Evolutionary conservation across 2,797 vertebrate species (phyloP).

Genomic region (Cuculus canorus): DNA sequence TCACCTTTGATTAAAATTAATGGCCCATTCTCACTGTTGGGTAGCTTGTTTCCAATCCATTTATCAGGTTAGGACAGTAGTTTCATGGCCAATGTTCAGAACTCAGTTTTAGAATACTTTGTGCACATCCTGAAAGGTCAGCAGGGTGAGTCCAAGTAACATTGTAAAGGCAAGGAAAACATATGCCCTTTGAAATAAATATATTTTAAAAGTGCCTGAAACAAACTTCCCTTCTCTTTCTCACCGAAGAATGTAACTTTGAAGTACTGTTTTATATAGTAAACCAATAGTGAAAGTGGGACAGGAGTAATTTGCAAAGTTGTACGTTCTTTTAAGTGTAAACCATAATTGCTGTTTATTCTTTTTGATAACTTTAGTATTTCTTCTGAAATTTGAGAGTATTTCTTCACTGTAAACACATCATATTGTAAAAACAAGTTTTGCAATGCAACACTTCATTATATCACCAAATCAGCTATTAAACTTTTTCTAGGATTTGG

Average conservation of each 20-base stretch:
- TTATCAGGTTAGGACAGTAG: conserved; percentile 89
- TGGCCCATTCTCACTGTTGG: conserved; percentile 90
- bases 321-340: not conserved
- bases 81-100: conserved; percentile 82
- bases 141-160: conserved; percentile 83
- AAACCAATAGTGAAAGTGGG: not conserved
- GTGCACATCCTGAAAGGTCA: conserved; percentile 86
- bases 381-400: not conserved
- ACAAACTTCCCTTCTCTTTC: not conserved
- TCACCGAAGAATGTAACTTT: not conserved
- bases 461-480: not conserved
- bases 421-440: not conserved
- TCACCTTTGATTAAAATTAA: conserved; percentile 99
- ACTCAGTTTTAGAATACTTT: conserved; percentile 87
- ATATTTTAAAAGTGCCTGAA: conserved; percentile 21
- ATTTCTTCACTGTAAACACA: not conserved
- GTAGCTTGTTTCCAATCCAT: conserved; percentile 95
- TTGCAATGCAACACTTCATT: not conserved
- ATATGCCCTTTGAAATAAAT: conserved; percentile 59
- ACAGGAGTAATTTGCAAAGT: not conserved
- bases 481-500: not conserved
- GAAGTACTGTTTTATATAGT: not conserved
- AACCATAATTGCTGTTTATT: not conserved
- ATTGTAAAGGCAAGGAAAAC: conserved; percentile 84
- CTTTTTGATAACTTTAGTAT: not conserved